Base-by-base conservation (phyloP, 2,888 invertebrate genomes). In the Heliconius cydno region DNA sequence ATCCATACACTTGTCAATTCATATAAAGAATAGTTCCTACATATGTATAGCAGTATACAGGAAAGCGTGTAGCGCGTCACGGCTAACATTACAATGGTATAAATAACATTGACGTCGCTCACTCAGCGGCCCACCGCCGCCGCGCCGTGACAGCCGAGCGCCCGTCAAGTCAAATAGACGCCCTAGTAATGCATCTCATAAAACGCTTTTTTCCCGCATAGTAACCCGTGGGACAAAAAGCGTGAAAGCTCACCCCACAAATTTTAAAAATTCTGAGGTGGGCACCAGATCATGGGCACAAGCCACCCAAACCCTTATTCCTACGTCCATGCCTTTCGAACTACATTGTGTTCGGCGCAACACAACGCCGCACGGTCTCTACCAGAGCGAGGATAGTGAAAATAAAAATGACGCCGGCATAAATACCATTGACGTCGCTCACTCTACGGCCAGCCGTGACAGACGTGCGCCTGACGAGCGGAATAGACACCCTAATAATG, bases 91-190 rank as follows among this genome's bases (percentile, higher is more conserved):
- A 70, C 41, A 63, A 46, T 60, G 76, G 63, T 81, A 83, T 80
- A 84, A 82, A 84, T 83, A 84, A 60, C 79, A 74, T 79, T 82
- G 83, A 84, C 83, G 83, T 80, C 70, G 81, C 71, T 79, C 82
- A 81, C 79, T 82, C 83, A 80, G 81, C 84, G 82, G 78, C 68
- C 80, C 70, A 74, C 34, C 30, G 30, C 30, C 28, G 30, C 30
- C 30, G 30, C 34, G 6, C 34, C 80, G 80, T 80, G 80, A 76
- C 73, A 52, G 76, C 72, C 65, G 28, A 19, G 79, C 70, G 41
- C 46, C 68, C 4, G 65, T 3, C 15, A 0, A 65, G 41, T 34
- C 34, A 60, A 75, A 79, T 30, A 75, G 28, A 52, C 75, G 57
- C 63, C 67, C 60, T 30, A 28, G 68, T 74, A 78, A 73, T 67